Evolutionary conservation across 2,797 vertebrate genomes (phyloP).

Genomic region (Microhierax caerulescens): DNA sequence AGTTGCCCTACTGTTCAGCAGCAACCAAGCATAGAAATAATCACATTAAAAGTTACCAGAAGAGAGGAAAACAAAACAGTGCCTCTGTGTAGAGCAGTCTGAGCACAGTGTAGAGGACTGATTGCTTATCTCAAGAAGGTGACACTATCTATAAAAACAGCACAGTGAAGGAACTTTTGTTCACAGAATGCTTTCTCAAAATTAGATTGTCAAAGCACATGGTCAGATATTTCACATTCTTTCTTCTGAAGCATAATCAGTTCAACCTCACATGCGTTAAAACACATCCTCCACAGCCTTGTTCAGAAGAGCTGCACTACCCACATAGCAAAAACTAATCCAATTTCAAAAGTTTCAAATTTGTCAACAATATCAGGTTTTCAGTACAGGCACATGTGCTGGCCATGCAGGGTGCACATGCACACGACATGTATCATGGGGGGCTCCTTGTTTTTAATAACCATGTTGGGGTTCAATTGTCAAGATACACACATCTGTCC

Average conservation of each 20-base stretch:
- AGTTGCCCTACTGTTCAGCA: neutral
- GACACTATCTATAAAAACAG: neutral
- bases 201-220: neutral
- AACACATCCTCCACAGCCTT: neutral
- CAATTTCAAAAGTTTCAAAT: neutral
- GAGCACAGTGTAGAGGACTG: neutral
- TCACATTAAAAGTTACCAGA: neutral
- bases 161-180: neutral
- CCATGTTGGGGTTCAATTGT: fast-evolving
- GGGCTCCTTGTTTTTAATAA: neutral
- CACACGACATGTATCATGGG: fast-evolving
- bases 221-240: neutral
- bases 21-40: neutral
- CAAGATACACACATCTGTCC: neutral
- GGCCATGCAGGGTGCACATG: neutral
- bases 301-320: neutral
- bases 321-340: neutral
- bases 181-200: neutral
- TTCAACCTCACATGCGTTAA: neutral
- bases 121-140: neutral
- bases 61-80: neutral
- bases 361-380: neutral
- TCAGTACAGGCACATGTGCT: neutral
- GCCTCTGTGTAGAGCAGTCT: neutral
- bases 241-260: neutral